Percentiles rank a stretch among this genome's conserved stretches.
These are phyloP conservation scores for Lagocephalus sceleratus DNA, from an alignment of 2,797 vertebrate species.

Conservation along the genomic window DNA sequence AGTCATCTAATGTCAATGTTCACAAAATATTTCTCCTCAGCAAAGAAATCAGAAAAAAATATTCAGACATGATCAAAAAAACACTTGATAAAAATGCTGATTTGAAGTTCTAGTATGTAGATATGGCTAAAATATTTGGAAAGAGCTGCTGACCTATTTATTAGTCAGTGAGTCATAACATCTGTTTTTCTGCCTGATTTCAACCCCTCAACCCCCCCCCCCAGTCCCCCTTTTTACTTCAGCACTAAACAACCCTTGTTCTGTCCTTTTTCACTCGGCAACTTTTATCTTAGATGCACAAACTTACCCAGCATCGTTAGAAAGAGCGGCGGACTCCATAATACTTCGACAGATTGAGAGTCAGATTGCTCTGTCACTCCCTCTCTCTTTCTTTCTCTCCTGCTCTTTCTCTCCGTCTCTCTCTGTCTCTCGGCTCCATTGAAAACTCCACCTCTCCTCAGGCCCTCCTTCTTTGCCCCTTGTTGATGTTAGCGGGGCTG, in stretches of 20 bases:
- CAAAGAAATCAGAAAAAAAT: background rate
- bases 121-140: background rate
- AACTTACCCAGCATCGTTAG: constrained; percentile 60
- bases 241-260: background rate
- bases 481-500: constrained; percentile 38
- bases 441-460: constrained; percentile 48
- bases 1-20: background rate
- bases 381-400: constrained; percentile 6
- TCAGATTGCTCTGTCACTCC: constrained; percentile 18
- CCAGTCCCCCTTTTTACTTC: background rate
- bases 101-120: no score
- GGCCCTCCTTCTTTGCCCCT: constrained; percentile 18
- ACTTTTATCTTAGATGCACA: background rate
- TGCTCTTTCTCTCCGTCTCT: background rate
- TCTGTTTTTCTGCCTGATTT: constrained; percentile 63
- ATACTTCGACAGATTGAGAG: constrained; percentile 31
- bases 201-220: constrained; percentile 10
- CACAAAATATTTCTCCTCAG: no score
- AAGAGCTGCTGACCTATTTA: constrained; percentile 47
- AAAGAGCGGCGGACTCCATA: constrained; percentile 58
- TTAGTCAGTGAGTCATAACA: constrained; percentile 61
- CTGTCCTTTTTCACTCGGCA: background rate
- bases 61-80: no score
- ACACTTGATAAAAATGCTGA: no score
- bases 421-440: constrained; percentile 38